A percentile compares a stretch with the other conserved stretches of the same genome.
Evolutionary conservation across 1,140 invertebrate species (phyloP).

Genomic region (Paraescarpia echinospica): DNA sequence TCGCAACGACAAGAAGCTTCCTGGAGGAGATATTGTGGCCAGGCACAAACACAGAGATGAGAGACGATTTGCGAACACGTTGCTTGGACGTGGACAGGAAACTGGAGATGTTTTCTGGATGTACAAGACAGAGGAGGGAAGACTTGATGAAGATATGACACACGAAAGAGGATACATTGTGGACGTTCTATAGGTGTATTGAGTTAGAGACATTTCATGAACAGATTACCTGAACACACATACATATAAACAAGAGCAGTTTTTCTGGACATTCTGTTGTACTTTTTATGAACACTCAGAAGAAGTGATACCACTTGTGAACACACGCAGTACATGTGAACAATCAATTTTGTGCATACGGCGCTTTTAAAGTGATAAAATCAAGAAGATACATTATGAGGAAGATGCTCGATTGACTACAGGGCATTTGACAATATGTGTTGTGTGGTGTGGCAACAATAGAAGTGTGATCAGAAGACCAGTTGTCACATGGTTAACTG

Average conservation of each 20-base stretch:
- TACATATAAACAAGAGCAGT: background rate
- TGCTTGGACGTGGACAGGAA: background rate
- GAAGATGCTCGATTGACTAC: background rate
- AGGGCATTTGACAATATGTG: background rate
- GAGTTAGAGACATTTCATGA: background rate
- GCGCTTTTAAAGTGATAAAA: background rate
- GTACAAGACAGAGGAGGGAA: background rate
- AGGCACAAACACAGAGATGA: background rate
- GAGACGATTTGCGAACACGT: background rate
- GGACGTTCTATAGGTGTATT: no score
- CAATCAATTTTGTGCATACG: background rate
- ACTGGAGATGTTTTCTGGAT: background rate
- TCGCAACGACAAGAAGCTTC: no score
- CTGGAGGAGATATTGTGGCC: background rate
- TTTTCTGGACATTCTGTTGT: background rate
- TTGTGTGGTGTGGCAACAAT: background rate
- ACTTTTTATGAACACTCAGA: background rate
- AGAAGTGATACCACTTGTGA: background rate
- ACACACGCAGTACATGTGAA: background rate
- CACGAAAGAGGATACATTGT: no score
- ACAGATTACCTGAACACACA: background rate
- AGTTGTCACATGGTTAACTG: background rate
- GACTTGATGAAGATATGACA: no score
- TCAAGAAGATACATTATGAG: background rate
- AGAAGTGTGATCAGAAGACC: background rate